Conservation (phyloP, 2,888 invertebrate genomes). For the Trilocha varians region DNA sequence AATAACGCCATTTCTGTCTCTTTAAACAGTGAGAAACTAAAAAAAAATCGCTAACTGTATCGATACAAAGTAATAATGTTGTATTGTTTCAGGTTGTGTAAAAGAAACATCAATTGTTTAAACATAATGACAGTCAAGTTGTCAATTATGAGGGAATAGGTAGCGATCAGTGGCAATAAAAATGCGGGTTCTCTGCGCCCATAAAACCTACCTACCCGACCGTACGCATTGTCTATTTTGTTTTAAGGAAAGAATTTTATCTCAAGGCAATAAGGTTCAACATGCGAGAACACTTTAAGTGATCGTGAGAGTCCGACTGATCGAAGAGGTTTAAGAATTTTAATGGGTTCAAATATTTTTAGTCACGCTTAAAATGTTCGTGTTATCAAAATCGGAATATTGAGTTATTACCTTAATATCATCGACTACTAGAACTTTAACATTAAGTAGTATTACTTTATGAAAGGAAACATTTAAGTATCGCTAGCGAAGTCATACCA, state of each 20-base stretch:
- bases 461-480: too few relatives aligned
- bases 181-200: constrained; percentile 62
- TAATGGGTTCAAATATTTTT: not conserved
- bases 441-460: too few relatives aligned
- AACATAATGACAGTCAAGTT: constrained; percentile 64
- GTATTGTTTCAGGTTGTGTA: constrained; percentile 1
- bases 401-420: too few relatives aligned
- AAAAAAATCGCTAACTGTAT: not conserved
- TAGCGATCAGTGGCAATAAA: constrained; percentile 69
- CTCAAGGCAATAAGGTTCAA: constrained; percentile 30
- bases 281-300: not conserved
- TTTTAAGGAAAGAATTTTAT: constrained; percentile 21
- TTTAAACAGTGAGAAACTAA: not conserved
- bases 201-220: constrained; percentile 66
- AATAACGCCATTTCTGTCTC: not conserved
- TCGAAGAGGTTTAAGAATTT: not conserved
- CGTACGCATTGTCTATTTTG: constrained; percentile 49
- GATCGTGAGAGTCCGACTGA: not conserved
- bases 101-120: constrained; percentile 46
- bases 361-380: too few relatives aligned
- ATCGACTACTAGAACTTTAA: too few relatives aligned
- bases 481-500: constrained; percentile 35
- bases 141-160: constrained; percentile 71
- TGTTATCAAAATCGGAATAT: too few relatives aligned
- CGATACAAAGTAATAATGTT: not conserved